Percentiles rank a stretch among this genome's conserved stretches.
phyloP scores from a whole-genome alignment of 2,113 vertebrate genomes.

The Eulemur rufifrons region DNA sequence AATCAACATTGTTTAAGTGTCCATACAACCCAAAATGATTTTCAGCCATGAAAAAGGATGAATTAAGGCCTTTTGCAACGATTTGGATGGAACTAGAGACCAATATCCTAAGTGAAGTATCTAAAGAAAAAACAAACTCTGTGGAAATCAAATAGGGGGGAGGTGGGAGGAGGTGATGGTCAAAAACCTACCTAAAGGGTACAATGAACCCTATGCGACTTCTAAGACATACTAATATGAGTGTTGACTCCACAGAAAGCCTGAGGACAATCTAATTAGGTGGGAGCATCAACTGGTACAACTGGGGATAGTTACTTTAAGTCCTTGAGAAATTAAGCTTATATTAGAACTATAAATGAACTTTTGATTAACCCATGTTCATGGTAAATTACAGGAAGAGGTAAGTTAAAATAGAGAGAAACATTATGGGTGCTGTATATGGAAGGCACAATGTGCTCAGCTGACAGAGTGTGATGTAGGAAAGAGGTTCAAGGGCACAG shows the following conservation, averaged over 20 bases:
- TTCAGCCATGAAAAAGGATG: no score
- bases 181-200: no score
- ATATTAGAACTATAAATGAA: not conserved
- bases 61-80: no score
- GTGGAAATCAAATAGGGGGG: no score
- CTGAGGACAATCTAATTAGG: not conserved
- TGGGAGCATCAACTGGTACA: not conserved
- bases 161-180: no score
- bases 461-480: not conserved
- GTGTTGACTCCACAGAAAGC: not conserved
- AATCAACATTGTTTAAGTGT: no score
- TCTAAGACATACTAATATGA: not conserved
- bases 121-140: no score
- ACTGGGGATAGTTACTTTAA: not conserved
- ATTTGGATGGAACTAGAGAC: no score
- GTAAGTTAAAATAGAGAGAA: not conserved
- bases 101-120: no score
- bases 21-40: no score
- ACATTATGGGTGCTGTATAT: not conserved
- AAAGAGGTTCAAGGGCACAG: not conserved
- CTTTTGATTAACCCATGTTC: not conserved
- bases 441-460: not conserved
- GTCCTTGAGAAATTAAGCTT: not conserved
- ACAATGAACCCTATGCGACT: not conserved
- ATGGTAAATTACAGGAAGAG: not conserved